Percentiles rank a stretch among this genome's conserved stretches.
Conservation (phyloP, 2,797 vertebrate genomes). For the Jordanella pulchra region DNA sequence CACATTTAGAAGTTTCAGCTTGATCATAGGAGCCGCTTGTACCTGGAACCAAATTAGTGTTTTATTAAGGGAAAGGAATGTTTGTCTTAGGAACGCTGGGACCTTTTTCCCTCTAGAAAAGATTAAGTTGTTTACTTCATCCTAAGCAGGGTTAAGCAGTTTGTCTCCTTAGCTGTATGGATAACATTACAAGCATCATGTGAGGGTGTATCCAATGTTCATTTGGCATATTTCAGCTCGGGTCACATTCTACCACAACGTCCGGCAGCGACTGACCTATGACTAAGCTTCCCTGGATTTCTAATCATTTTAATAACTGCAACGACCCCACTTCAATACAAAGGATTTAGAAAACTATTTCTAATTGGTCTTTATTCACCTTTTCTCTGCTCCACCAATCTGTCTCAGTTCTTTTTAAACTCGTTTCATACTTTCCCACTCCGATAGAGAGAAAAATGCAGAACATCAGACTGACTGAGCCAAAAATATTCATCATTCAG, state of each 20-base stretch:
- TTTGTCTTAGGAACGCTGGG: background rate
- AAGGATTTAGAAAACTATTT: constrained; percentile 1
- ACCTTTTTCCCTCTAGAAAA: background rate
- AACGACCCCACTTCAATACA: background rate
- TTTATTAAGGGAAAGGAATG: background rate
- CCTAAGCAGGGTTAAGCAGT: constrained; percentile 33
- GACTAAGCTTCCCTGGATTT: background rate
- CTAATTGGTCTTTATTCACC: too few species aligned
- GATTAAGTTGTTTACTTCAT: constrained; percentile 67
- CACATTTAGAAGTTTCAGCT: too few species aligned
- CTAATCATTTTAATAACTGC: background rate
- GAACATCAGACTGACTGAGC: too few species aligned
- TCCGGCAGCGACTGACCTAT: constrained; percentile 20
- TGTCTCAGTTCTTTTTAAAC: too few species aligned
- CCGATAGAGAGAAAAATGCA: too few species aligned
- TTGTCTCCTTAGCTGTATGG: constrained; percentile 42
- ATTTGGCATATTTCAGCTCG: constrained; percentile 65
- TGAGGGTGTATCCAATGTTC: constrained; percentile 77
- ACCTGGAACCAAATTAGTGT: background rate
- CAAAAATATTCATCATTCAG: too few species aligned
- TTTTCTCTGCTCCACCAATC: too few species aligned
- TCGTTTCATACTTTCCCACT: too few species aligned
- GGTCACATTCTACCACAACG: constrained; percentile 57
- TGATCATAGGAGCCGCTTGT: background rate
- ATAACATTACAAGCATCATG: constrained; percentile 77